These are phyloP conservation scores for Drosophila rubida DNA, from an alignment of 2,888 invertebrate genomes.

Conservation along the genomic window DNA sequence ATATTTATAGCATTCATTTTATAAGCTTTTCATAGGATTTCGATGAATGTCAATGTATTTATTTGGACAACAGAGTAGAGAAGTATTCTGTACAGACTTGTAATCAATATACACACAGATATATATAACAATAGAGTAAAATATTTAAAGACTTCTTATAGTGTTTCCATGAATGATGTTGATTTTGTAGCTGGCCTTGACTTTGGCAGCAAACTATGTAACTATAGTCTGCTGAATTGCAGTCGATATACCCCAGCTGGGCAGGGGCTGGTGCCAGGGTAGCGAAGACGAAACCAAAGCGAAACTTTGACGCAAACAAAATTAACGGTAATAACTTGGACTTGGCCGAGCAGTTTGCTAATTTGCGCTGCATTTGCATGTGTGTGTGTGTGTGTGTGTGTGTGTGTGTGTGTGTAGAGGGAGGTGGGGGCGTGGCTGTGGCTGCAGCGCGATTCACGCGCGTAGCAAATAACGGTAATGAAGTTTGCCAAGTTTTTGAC, in stretches of 20 bases:
- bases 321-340: slow-evolving; percentile 77
- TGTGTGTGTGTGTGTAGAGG: slow-evolving; percentile 11
- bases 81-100: too few relatives aligned
- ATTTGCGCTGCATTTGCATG: slow-evolving; percentile 69
- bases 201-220: too few relatives aligned
- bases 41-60: too few relatives aligned
- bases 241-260: background rate
- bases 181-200: too few relatives aligned
- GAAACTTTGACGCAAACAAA: slow-evolving; percentile 72
- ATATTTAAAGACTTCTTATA: too few relatives aligned
- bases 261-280: slow-evolving; percentile 11
- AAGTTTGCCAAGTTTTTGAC: slow-evolving; percentile 76
- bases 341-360: slow-evolving; percentile 63
- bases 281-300: slow-evolving; percentile 34
- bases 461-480: slow-evolving; percentile 69
- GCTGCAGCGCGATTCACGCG: slow-evolving; percentile 30
- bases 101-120: too few relatives aligned
- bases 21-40: too few relatives aligned
- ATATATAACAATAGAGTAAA: too few relatives aligned
- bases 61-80: too few relatives aligned
- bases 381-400: slow-evolving; percentile 39
- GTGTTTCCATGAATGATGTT: too few relatives aligned
- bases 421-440: slow-evolving; percentile 17
- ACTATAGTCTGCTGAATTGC: background rate
- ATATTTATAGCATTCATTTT: too few relatives aligned